Evolutionary conservation across 2,113 vertebrate genomes (phyloP).

Genomic region (Anolis sagrei): DNA sequence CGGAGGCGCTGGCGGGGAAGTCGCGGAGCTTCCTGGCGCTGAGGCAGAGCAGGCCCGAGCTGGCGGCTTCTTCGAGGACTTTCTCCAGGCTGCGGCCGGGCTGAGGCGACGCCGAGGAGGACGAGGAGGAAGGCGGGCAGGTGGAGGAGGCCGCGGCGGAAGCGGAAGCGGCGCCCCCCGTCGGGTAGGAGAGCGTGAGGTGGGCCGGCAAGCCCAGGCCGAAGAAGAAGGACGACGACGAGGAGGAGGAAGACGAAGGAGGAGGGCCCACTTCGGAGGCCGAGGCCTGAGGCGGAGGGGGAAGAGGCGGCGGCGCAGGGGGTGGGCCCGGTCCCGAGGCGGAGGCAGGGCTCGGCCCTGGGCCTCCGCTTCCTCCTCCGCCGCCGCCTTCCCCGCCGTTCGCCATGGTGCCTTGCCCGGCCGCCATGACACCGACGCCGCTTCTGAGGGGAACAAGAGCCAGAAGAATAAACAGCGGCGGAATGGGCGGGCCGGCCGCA

Average conservation of each 20-base stretch:
- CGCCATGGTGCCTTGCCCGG: constrained; percentile 67
- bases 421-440: constrained; percentile 59
- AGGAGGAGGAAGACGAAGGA: neutral
- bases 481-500: neutral
- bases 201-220: constrained; percentile 38
- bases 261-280: no score
- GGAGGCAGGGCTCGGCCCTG: neutral
- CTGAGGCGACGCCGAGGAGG: constrained; percentile 74
- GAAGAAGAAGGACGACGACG: neutral
- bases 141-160: neutral
- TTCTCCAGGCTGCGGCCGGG: constrained; percentile 93
- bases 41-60: constrained; percentile 91
- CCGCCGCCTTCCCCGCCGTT: neutral
- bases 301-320: neutral
- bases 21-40: constrained; percentile 96
- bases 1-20: constrained; percentile 76
- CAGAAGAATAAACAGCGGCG: constrained; percentile 8
- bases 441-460: constrained; percentile 51
- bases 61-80: constrained; percentile 92
- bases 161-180: constrained; percentile 20
- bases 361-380: constrained; percentile 54
- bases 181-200: constrained; percentile 72
- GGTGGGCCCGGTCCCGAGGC: neutral
- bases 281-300: neutral
- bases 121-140: neutral